A percentile compares a stretch with the other conserved stretches of the same genome.
Conservation (phyloP, 2,113 vertebrate genomes). For the Corythornis cristatus region DNA sequence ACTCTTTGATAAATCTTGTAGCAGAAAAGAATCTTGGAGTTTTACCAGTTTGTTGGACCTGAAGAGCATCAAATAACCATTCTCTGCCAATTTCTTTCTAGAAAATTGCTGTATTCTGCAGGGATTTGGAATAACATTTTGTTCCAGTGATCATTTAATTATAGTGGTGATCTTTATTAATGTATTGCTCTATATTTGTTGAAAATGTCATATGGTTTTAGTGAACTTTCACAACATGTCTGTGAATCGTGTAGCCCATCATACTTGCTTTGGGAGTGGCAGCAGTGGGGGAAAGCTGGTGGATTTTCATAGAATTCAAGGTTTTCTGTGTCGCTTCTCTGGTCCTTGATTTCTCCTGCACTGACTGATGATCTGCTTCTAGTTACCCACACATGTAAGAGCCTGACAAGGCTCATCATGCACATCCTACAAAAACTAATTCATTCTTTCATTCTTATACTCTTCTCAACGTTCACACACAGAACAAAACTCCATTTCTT, state of each 20-base stretch:
- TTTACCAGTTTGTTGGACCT: background rate
- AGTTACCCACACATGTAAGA: background rate
- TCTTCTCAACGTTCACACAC: background rate
- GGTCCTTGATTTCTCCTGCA: background rate
- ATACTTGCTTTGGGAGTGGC: background rate
- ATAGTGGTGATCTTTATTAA: conserved; percentile 11
- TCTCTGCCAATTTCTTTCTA: background rate
- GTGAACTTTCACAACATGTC: background rate
- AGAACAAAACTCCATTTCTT: background rate
- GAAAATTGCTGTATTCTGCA: background rate
- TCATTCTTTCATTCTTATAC: background rate
- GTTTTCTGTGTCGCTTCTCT: background rate
- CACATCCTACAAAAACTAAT: background rate
- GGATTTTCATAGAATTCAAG: background rate
- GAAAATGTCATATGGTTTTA: background rate
- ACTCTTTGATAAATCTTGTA: background rate
- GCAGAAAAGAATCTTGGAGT: conserved; percentile 20
- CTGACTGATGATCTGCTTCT: background rate
- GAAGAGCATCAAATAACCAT: background rate
- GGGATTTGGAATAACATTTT: background rate
- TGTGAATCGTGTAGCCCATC: background rate
- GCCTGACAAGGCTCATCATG: background rate
- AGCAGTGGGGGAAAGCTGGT: background rate
- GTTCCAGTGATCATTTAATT: conserved; percentile 22
- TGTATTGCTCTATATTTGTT: background rate